Base-by-base conservation (phyloP, 2,113 vertebrate species). In the Cottus gobio region DNA sequence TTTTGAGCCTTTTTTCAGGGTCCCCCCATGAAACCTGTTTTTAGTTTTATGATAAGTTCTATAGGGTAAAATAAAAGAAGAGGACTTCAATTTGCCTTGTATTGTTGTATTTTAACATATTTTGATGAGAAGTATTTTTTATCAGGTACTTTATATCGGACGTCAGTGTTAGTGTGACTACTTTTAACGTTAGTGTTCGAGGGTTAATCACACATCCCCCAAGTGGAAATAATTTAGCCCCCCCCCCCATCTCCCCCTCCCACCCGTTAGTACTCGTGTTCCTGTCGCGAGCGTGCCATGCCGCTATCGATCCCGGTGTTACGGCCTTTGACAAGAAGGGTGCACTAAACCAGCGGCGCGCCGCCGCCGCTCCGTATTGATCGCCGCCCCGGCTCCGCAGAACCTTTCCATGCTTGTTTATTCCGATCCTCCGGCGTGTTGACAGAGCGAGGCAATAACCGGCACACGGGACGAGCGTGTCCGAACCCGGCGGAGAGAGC, bases 391-490 rank as follows among this genome's bases (percentile, higher is more conserved):
- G 54, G 56, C 66, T 58, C 67, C 70, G 54, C 77, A 83, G 72
- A 90, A 75, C 80, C 77, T 69, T 83, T 77, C 83, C 72, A 60
- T 78, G 80, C 79, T 84, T 91, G 85, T 88, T 93, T 90, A 78
- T 86, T 89, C 69, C 63, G 66, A 30, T 69, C 30, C 86, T 71
- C 69, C 62, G 72, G 69, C 62, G 81, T 85, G 85, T 91, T 91
- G 85, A 89, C 73, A 83, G 85, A 87, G 83, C 57, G 56, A 80
- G 37, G 80, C 84, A 85, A 80, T 89, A 90, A 87, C 81, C 34
- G 64, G n/a, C 58, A 63, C 74, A 67, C 71, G 56, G 48, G 65
- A 79, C 68, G 48, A 78, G 42, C 87, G 84, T 81, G 84, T 87
- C 70, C 70, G 68, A 56, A 80, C 26, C 63, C 57, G 68, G 64